phyloP scores from a whole-genome alignment of 1,140 invertebrate species.

The Proales similis region DNA sequence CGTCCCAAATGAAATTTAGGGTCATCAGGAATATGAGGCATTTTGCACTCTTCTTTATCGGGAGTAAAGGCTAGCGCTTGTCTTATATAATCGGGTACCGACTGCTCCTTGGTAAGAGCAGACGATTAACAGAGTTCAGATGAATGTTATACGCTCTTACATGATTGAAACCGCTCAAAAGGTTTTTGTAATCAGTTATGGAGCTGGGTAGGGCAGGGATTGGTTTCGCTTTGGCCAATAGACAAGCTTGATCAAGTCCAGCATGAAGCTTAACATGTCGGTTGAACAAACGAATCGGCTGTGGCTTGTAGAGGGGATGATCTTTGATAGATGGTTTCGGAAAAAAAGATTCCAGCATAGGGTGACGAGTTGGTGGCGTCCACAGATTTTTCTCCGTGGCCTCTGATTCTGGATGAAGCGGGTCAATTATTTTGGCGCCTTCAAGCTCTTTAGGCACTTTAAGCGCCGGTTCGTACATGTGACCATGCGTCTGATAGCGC shows the following conservation, averaged over 20 bases:
- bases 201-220: conserved; percentile 3
- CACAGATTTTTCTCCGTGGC: conserved; percentile 24
- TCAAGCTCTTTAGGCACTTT: conserved; percentile 17
- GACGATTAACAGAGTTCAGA: background rate
- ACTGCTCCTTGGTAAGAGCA: conserved; percentile 5
- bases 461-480: conserved; percentile 21
- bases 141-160: background rate
- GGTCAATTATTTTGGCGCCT: conserved; percentile 31
- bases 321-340: conserved; percentile 20
- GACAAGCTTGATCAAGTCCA: conserved; percentile 37
- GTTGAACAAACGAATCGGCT: conserved; percentile 19
- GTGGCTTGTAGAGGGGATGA: conserved; percentile 6
- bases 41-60: conserved; percentile 6
- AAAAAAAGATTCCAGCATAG: conserved; percentile 20
- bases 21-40: conserved; percentile 3
- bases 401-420: conserved; percentile 22
- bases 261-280: conserved; percentile 13
- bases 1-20: conserved; percentile 15
- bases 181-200: background rate
- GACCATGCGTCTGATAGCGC: conserved; percentile 24
- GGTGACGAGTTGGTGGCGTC: conserved; percentile 17
- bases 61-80: conserved; percentile 34
- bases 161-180: background rate
- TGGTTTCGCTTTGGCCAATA: conserved; percentile 25
- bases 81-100: conserved; percentile 14